Evolutionary conservation across 2,888 invertebrate genomes (phyloP).

Genomic region (Hypomecis atomaria): DNA sequence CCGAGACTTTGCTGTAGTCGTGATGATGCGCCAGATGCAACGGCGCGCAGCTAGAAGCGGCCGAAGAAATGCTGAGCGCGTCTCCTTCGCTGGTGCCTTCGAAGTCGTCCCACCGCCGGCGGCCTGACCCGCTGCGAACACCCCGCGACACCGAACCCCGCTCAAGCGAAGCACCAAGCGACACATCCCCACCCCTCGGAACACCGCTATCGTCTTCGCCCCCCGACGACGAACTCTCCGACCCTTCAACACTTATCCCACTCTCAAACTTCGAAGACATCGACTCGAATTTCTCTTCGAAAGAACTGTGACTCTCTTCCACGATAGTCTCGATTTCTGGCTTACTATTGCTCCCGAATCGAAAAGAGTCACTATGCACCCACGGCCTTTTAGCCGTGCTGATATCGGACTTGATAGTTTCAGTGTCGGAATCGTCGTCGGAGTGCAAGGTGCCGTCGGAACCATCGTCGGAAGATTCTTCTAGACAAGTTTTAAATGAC

Average conservation of each 20-base stretch:
- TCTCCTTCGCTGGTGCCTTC: slow-evolving; percentile 78
- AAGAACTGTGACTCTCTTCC: slow-evolving; percentile 58
- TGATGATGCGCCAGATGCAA: slow-evolving; percentile 74
- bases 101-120: slow-evolving; percentile 78
- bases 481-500: slow-evolving; percentile 73
- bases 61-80: slow-evolving; percentile 78
- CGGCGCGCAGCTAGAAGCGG: slow-evolving; percentile 78
- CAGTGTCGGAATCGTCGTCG: slow-evolving; percentile 77
- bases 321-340: slow-evolving; percentile 59
- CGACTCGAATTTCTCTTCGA: slow-evolving; percentile 60
- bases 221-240: slow-evolving; percentile 72
- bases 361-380: slow-evolving; percentile 78
- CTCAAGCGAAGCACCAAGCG: slow-evolving; percentile 83
- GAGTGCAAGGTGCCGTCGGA: slow-evolving; percentile 75
- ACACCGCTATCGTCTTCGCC: slow-evolving; percentile 73
- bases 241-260: slow-evolving; percentile 70
- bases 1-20: slow-evolving; percentile 80
- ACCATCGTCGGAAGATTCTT: slow-evolving; percentile 73
- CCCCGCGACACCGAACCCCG: slow-evolving; percentile 74
- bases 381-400: slow-evolving; percentile 75
- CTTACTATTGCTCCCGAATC: slow-evolving; percentile 64
- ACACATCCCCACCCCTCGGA: slow-evolving; percentile 70
- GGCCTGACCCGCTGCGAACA: slow-evolving; percentile 83
- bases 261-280: slow-evolving; percentile 72
- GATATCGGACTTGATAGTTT: slow-evolving; percentile 74